Evolutionary conservation across 2,797 vertebrate species (phyloP).

Genomic region (Phoebastria nigripes): DNA sequence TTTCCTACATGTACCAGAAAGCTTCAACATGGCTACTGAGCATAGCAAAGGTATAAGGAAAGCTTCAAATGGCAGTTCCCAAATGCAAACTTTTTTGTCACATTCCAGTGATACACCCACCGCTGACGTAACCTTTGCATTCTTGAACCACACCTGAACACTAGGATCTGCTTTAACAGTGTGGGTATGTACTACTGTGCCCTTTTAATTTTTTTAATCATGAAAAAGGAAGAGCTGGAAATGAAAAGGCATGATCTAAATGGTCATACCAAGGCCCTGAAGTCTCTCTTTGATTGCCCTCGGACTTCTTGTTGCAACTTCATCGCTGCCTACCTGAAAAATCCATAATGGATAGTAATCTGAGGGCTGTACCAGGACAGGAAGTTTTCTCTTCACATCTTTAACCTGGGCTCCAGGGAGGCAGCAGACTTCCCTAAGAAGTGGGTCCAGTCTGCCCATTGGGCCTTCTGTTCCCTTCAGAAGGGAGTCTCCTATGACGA

Average conservation of each 20-base stretch:
- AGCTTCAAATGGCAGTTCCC: not conserved
- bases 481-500: no score
- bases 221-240: not conserved
- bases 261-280: no score
- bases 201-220: not conserved
- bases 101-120: not conserved
- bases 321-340: no score
- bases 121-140: not conserved
- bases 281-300: no score
- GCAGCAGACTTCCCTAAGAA: no score
- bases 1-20: not conserved
- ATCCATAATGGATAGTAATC: no score
- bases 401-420: no score
- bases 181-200: not conserved
- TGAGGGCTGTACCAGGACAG: no score
- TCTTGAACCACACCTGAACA: not conserved
- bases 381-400: no score
- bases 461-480: no score
- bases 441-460: no score
- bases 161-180: not conserved
- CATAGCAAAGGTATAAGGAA: not conserved
- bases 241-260: not conserved
- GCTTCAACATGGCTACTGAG: not conserved
- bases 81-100: not conserved
- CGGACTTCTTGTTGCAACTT: no score